Evolutionary conservation across 1,140 invertebrate genomes (phyloP), one percentile per base, ranked within the genome.

Genomic region (Holcopasites calliopsidis): DNA sequence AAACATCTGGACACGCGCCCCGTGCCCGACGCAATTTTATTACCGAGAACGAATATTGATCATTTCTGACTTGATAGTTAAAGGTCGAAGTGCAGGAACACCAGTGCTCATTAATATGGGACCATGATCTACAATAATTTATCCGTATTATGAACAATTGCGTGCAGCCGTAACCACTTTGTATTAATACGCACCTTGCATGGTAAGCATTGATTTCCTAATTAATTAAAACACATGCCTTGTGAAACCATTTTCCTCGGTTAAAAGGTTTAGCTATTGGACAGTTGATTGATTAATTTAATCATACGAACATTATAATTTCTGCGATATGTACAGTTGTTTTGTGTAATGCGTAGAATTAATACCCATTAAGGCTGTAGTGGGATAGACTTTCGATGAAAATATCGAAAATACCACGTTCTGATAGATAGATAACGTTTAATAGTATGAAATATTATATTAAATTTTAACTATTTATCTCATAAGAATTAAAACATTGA

Each of bases 251-350:
- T 33, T n/a, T 61, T 42, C 28, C 35, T 38, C 18, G 13, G 10
- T 26, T 40, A 28, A 31, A 80, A 79, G 69, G 55, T 80, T 38
- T 47, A 42, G 42, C 70, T 58, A 75, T 68, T 65, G 70, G 23
- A 33, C 57, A 50, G 79, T 62, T 44, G 61, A 79, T 80, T 40
- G 66, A 60, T 79, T 70, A 75, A 79, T 74, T 31, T 74, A 78
- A 79, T 74, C 35, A 52, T 42, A 31, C 11, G 50, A 44, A 50
- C 21, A 44, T 58, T 55, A 72, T 60, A 44, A 68, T 78, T 71
- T n/a, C 62, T 52, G 10, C 26, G 40, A 58, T 35, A n/a, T n/a
- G n/a, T n/a, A 18, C 11, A 18, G 31, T 65, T 58, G 76, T 80
- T 61, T 54, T 10, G 33, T 33, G 42, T 42, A 64, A 71, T 47